Evolutionary conservation across 2,797 vertebrate species (phyloP), one percentile per base, ranked within the genome.

Genomic region (Capromys pilorides): DNA sequence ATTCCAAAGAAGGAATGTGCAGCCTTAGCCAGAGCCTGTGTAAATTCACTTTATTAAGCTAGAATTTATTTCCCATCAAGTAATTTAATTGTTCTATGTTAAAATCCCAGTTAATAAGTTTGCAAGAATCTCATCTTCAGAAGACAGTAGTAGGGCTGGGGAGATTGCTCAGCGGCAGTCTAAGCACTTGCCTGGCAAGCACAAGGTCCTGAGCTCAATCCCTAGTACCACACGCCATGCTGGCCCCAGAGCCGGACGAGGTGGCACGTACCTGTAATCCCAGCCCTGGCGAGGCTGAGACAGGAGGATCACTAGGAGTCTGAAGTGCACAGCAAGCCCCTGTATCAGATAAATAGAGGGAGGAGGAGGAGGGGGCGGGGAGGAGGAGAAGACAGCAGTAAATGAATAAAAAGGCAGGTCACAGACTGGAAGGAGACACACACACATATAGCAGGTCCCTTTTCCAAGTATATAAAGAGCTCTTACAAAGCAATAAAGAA

Each of bases 21-120:
- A 93, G 36, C 61, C 86, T 95, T 81, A 83, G 59, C 80, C 73
- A 86, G 36, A 64, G 49, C 33, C 62, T 82, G 14, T 88, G 13
- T 94, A 83, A 90, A 33, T 62, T 88, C 79, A 92, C 62, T 93
- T 94, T 78, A 78, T 88, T 86, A 21, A 94, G 59, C 96, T 94
- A 90, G 85, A 88, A 66, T 95, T 79, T 92, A 83, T 93, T 96
- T 94, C 83, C 41, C 41, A 77, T 39, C 96, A 61, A 13, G 64
- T 93, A 83, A 67, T 89, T 45, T 86, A 90, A 16, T 84, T 91
- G 41, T 13, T 86, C 75, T 88, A 61, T 88, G 89, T 94, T 80
- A 79, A 96, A 94, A 83, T 82, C 33, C 80, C 61, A 86, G 1
- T 75, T 95, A 59, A 86, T 95, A 86, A 86, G 75, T 93, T 24